phyloP scores from a whole-genome alignment of 2,113 vertebrate species.

The Menidia beryllina region DNA sequence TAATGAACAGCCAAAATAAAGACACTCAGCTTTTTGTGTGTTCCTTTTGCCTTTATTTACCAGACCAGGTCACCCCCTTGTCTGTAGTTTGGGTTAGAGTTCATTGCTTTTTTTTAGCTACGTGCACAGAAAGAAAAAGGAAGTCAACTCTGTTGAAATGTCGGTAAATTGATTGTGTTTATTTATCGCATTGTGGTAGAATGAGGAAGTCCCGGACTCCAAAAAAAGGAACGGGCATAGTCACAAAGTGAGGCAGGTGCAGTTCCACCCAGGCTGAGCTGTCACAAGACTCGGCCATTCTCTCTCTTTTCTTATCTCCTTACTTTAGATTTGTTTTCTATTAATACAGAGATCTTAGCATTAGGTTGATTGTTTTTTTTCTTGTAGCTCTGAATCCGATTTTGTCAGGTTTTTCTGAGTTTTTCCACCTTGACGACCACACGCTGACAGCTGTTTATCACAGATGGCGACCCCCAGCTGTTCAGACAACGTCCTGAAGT shows the following conservation, averaged over 20 bases:
- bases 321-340: not conserved
- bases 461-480: constrained; percentile 6
- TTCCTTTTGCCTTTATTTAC: not conserved
- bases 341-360: not conserved
- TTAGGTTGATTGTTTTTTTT: not conserved
- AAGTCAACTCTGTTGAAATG: constrained; percentile 18
- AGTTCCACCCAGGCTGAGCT: constrained; percentile 8
- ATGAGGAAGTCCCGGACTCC: constrained; percentile 73
- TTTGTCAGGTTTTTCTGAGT: not conserved
- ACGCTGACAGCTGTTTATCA: not conserved
- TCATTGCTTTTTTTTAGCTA: not conserved
- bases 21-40: too few relatives aligned
- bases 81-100: not conserved
- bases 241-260: constrained; percentile 24
- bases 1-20: constrained; percentile 8
- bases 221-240: constrained; percentile 20
- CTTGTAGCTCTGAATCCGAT: not conserved
- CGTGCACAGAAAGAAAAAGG: constrained; percentile 15
- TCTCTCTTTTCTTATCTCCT: not conserved
- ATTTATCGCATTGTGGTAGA: constrained; percentile 46
- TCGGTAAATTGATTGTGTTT: constrained; percentile 22
- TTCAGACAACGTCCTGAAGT: constrained; percentile 68
- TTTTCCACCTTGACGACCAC: not conserved
- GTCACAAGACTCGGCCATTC: constrained; percentile 8
- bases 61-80: not conserved